Evolutionary conservation across 37 sponge, comb jelly and placozoan species (phyloP).

Genomic region (Oscarella lobularis): DNA sequence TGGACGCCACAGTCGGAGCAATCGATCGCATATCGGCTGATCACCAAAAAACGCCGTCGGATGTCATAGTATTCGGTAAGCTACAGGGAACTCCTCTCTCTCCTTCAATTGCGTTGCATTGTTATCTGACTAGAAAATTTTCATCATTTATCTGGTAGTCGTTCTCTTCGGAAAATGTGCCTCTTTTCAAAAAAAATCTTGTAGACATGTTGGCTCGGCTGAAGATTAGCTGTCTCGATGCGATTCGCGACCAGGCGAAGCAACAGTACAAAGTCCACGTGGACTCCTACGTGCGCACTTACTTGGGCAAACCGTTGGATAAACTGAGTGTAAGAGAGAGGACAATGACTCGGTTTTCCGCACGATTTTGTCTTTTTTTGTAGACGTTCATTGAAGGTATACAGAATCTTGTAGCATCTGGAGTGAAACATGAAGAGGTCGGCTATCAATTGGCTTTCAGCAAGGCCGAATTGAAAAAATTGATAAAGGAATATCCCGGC

Average conservation of each 20-base stretch:
- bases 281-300: conserved; percentile 40
- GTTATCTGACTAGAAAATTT: conserved; percentile 60
- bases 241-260: conserved; percentile 53
- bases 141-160: conserved; percentile 43
- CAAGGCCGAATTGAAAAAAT: conserved; percentile 52
- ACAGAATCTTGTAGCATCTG: conserved; percentile 43
- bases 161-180: not conserved
- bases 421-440: conserved; percentile 73
- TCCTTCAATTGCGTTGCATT: not conserved
- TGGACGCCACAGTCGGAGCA: conserved; percentile 36
- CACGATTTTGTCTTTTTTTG: not conserved
- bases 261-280: conserved; percentile 35
- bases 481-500: conserved; percentile 74
- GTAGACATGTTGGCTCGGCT: conserved; percentile 50
- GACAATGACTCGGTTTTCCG: not conserved
- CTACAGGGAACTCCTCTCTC: too few species aligned
- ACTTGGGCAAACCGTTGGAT: conserved; percentile 75
- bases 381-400: conserved; percentile 88
- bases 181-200: too few species aligned
- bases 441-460: conserved; percentile 66
- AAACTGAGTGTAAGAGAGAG: conserved; percentile 59
- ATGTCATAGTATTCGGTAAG: conserved; percentile 76
- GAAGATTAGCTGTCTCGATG: conserved; percentile 64
- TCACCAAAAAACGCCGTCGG: conserved; percentile 64
- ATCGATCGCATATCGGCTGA: conserved; percentile 55